Evolutionary conservation across 2,888 invertebrate genomes (phyloP).

Genomic region (Plagodis pulveraria): DNA sequence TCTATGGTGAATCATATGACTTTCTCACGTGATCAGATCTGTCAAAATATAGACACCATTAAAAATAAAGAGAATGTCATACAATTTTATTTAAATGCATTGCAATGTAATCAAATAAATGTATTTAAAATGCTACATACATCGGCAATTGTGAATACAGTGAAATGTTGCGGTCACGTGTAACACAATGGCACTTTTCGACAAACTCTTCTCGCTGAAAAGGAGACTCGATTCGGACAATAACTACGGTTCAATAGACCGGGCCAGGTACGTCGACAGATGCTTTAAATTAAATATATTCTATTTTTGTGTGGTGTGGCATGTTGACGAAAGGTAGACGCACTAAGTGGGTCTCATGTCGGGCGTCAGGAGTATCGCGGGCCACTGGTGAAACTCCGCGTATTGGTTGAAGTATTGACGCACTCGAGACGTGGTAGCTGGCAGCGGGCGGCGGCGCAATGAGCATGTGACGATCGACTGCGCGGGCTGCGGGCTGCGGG

Average conservation of each 20-base stretch:
- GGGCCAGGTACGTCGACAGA: slow-evolving; percentile 78
- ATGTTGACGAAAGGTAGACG: slow-evolving; percentile 60
- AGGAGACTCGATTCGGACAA: slow-evolving; percentile 77
- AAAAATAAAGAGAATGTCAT: background rate
- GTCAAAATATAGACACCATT: slow-evolving; percentile 46
- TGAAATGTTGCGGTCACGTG: slow-evolving; percentile 63
- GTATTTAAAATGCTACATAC: slow-evolving; percentile 47
- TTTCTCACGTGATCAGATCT: slow-evolving; percentile 79
- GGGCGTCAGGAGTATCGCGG: slow-evolving; percentile 41
- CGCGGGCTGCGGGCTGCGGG: slow-evolving; percentile 59
- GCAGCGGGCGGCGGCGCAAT: slow-evolving; percentile 36
- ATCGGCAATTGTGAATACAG: slow-evolving; percentile 48
- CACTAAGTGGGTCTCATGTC: slow-evolving; percentile 50
- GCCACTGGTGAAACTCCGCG: slow-evolving; percentile 52
- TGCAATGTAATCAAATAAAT: slow-evolving; percentile 14
- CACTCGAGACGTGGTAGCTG: slow-evolving; percentile 57
- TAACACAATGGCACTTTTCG: slow-evolving; percentile 89
- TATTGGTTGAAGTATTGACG: slow-evolving; percentile 54
- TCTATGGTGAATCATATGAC: slow-evolving; percentile 81
- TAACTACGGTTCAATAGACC: slow-evolving; percentile 68
- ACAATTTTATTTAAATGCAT: background rate
- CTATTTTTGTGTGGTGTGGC: slow-evolving; percentile 63
- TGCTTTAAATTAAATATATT: slow-evolving; percentile 66
- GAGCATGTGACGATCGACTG: slow-evolving; percentile 65
- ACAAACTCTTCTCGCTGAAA: slow-evolving; percentile 89